These are phyloP conservation scores for Molossus molossus DNA, from an alignment of 2,797 vertebrate genomes.

Conservation along the genomic window DNA sequence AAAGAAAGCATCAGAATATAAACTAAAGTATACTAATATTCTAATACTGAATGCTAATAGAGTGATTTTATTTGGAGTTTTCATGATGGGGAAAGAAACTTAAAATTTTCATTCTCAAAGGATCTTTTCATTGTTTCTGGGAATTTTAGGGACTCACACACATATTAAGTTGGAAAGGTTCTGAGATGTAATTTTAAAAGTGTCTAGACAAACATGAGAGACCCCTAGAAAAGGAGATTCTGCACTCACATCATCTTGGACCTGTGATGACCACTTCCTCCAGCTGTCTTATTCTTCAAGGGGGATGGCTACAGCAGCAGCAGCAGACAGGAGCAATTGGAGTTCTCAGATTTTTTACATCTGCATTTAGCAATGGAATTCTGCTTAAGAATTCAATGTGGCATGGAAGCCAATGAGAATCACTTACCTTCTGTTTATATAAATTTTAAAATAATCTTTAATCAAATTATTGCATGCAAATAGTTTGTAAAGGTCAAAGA, in stretches of 20 bases:
- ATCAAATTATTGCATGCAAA: neutral
- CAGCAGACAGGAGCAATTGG: neutral
- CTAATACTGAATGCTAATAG: constrained; percentile 37
- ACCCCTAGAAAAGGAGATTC: neutral
- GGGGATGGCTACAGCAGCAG: neutral
- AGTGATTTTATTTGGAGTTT: constrained; percentile 24
- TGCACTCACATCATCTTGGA: neutral
- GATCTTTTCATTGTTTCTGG: constrained; percentile 15
- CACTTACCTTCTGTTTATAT: constrained; percentile 26
- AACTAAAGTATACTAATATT: neutral
- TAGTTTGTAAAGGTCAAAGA: constrained; percentile 36
- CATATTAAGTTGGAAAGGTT: constrained; percentile 17
- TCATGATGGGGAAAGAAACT: constrained; percentile 32
- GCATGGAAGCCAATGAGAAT: neutral
- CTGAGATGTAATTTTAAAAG: constrained; percentile 55
- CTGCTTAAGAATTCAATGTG: neutral
- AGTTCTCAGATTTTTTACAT: neutral
- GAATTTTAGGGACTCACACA: constrained; percentile 21
- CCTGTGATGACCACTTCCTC: neutral
- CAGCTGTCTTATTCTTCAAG: neutral
- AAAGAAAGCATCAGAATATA: constrained; percentile 43
- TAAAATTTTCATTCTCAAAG: constrained; percentile 38
- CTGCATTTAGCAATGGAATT: neutral
- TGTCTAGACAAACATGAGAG: neutral
- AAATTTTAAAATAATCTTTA: constrained; percentile 34